Evolutionary conservation across 2,888 invertebrate genomes (phyloP), one percentile per base, ranked within the genome.

Genomic region (Peribatodes rhomboidaria): DNA sequence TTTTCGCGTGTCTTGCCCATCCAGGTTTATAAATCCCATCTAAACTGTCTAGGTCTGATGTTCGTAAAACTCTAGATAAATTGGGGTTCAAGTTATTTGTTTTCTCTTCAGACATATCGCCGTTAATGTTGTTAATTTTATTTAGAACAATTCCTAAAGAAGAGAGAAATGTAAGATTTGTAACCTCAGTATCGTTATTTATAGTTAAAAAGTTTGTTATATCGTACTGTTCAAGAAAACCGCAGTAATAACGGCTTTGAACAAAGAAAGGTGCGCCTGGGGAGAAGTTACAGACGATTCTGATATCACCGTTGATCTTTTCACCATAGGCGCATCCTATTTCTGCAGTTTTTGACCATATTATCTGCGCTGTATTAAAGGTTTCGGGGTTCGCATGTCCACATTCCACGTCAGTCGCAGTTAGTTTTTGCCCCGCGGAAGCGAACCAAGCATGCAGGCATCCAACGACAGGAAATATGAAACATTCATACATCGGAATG

Each of bases 401-500:
- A 70, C 92, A 92, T 54, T 80, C 62, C 0, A 93, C 73, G 68
- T 91, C 91, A 18, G 77, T 86, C 22, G 64, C 55, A 8, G 77
- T 77, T 37, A 92, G 70, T 37, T 78, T 74, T 4, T 71, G 50
- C 8, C 85, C 84, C 49, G 89, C 92, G 61, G 78, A 86, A 70
- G 82, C 80, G 74, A 81, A 93, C 92, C 92, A 93, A 11, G 82
- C 75, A 66, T 91, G 83, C 37, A 93, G 73, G 70, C 92, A 93
- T 14, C 92, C 92, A 64, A 88, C 82, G 42, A 90, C 77, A 31
- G 90, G 77, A 52, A 81, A 67, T 11, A 91, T 73, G 68, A 83
- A 88, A 70, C 92, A 93, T 81, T 90, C 91, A 22, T 79, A 72
- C 68, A 71, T 75, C 9, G 92, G 92, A 66, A 80, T 77, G 69